Evolutionary conservation across 1,140 invertebrate species (phyloP), one percentile per base, ranked within the genome.

Genomic region (Drosophila navojoa): DNA sequence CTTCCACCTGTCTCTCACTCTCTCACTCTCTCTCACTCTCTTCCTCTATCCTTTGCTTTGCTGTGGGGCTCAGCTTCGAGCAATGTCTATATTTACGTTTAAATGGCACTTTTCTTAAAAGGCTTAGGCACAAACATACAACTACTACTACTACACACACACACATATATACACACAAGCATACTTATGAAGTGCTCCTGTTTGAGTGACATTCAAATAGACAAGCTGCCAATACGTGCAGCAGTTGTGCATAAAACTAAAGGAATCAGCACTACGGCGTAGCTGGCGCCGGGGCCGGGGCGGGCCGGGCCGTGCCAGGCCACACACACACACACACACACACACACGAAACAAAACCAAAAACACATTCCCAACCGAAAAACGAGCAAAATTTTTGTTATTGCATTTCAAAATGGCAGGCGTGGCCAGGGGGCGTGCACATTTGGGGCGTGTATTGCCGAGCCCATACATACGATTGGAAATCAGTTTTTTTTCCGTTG

Each of bases 21-120:
- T n/a, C 47, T 61, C 32, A 13, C 29, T 22, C 29, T 32, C 40
- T 54, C 19, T 27, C 44, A 52, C 54, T 53, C 6, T 9, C 10
- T 59, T 19, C 19, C 22, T 45, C 35, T 35, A 47, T 38, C 19
- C 19, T 22, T 9, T 6, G 27, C 25, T 9, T 9, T 11, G 15
- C 32, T 38, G 11, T 4, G 35, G 58, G 67, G 40, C 58, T 73
- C 79, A 53, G 67, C 67, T 50, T 50, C 40, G 13, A 16, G 63
- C 71, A 79, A 84, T 89, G 84, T 87, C 84, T 89, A 84, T 87
- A 89, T 87, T 87, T 87, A 87, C 81, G 82, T 87, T 87, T 87
- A 87, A 87, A 89, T 87, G 82, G 79, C 82, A 87, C 84, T 87
- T 89, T 87, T 84, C 82, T 84, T 81, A 87, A 87, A 84, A 87